phyloP scores from a whole-genome alignment of 2,113 vertebrate genomes.

The Formicarius rufipectus region DNA sequence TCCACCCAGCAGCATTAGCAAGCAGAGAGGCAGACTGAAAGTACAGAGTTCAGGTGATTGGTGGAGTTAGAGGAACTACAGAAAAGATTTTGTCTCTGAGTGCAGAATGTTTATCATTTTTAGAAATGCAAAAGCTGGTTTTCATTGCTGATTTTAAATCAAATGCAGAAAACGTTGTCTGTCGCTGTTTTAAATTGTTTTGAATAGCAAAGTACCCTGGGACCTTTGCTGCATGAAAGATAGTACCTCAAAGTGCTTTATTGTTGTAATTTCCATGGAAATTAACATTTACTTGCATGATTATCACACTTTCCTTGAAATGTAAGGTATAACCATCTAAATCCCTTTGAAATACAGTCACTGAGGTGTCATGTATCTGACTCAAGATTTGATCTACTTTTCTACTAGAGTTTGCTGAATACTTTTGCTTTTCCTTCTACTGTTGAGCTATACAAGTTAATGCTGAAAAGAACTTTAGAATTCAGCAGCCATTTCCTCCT shows the following conservation, averaged over 20 bases:
- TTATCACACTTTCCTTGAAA: slow-evolving; percentile 24
- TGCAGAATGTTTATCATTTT: not conserved
- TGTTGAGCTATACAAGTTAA: not conserved
- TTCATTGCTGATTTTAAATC: slow-evolving; percentile 37
- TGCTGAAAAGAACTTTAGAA: not conserved
- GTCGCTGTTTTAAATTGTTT: slow-evolving; percentile 22
- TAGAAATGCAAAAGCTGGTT: not conserved
- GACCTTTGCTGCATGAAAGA: slow-evolving; percentile 29
- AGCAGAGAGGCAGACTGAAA: not conserved
- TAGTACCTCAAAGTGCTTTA: slow-evolving; percentile 49
- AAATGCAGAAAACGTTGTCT: slow-evolving; percentile 9
- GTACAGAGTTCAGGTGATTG: not conserved
- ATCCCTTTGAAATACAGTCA: slow-evolving; percentile 23
- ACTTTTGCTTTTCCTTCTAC: not conserved
- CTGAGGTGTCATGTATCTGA: not conserved
- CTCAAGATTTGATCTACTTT: slow-evolving; percentile 6
- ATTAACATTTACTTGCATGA: slow-evolving; percentile 41
- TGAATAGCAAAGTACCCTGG: slow-evolving; percentile 41
- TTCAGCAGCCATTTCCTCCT: not conserved
- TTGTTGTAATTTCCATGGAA: slow-evolving; percentile 65
- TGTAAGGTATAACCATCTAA: not conserved
- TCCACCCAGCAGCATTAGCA: not conserved
- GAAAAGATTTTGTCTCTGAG: not conserved
- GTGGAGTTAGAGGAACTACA: not conserved
- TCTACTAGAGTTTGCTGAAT: not conserved